Evolutionary conservation across 2,113 vertebrate species (phyloP).

Genomic region (Psammodynastes pulverulentus): DNA sequence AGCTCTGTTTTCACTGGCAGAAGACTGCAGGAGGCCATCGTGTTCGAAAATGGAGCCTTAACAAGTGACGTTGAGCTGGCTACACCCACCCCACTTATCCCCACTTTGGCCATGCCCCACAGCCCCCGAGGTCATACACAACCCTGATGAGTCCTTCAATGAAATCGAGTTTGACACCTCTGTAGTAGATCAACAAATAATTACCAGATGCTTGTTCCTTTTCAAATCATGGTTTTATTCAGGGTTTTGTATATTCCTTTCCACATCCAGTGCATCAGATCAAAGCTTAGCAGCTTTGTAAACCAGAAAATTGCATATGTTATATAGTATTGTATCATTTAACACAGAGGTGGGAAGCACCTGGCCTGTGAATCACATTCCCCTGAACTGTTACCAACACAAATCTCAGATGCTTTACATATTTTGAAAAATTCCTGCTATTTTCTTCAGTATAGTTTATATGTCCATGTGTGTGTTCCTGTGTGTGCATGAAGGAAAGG

Average conservation of each 20-base stretch:
- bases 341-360: not conserved
- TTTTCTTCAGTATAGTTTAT: conserved; percentile 50
- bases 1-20: no score
- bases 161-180: not conserved
- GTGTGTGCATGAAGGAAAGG: not conserved
- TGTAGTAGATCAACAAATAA: not conserved
- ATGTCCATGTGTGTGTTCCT: conserved; percentile 25
- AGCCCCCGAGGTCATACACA: no score
- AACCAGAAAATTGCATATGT: not conserved
- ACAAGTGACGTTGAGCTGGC: no score
- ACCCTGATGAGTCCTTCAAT: no score
- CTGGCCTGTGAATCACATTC: not conserved
- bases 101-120: no score
- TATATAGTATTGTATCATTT: not conserved
- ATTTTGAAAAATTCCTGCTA: conserved; percentile 23
- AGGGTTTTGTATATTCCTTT: not conserved
- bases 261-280: not conserved
- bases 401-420: not conserved
- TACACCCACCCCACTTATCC: no score
- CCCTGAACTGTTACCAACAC: not conserved
- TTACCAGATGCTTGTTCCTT: not conserved
- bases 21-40: no score
- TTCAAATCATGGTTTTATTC: not conserved
- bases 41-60: no score
- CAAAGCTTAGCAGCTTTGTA: not conserved